Evolutionary conservation across 2,797 vertebrate genomes (phyloP).

Genomic region (Parauchenoglanis ngamensis): DNA sequence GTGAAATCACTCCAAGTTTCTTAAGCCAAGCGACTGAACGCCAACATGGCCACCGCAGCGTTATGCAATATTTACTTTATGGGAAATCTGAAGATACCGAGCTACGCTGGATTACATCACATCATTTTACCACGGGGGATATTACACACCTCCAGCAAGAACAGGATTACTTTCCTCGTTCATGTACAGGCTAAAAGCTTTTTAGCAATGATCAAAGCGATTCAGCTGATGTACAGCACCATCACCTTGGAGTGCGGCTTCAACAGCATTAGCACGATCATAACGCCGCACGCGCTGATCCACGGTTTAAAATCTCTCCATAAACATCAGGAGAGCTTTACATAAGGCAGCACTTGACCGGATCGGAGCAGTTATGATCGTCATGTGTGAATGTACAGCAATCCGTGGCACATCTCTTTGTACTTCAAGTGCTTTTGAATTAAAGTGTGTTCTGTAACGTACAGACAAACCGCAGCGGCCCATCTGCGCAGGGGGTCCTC

Average conservation of each 20-base stretch:
- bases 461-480: neutral
- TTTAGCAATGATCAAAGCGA: neutral
- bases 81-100: neutral
- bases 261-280: neutral
- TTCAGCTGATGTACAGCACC: neutral
- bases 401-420: neutral
- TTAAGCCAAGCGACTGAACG: neutral
- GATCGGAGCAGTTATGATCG: neutral
- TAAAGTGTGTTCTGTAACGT: slow-evolving; percentile 5
- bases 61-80: neutral
- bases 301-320: slow-evolving; percentile 1
- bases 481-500: neutral
- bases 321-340: slow-evolving; percentile 27
- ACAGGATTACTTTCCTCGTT: neutral
- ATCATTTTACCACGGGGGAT: no score
- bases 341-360: slow-evolving; percentile 4
- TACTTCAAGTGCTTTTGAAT: slow-evolving; percentile 19
- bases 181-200: neutral
- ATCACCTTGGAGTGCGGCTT: neutral
- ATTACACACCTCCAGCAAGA: neutral
- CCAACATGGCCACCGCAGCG: neutral
- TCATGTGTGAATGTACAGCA: neutral
- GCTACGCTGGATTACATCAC: neutral
- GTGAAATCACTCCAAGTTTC: neutral
- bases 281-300: neutral